phyloP scores from a whole-genome alignment of 2,113 vertebrate genomes.

The Verasper variegatus region DNA sequence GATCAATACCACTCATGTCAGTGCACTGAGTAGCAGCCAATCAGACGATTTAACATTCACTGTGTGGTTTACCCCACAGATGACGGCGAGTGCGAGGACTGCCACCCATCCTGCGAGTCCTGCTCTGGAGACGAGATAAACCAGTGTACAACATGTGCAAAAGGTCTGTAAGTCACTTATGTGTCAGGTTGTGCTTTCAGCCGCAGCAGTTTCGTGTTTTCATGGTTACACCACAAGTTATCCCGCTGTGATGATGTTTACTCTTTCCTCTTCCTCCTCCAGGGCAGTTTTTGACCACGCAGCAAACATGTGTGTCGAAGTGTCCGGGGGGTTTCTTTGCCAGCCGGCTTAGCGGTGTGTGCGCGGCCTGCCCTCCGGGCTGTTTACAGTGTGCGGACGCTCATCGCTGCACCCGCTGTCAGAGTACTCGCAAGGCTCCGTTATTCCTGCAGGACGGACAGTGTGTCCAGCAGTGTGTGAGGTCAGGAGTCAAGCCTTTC shows the following conservation, averaged over 20 bases:
- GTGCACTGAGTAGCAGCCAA: neutral
- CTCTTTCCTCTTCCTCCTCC: conserved; percentile 27
- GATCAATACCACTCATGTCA: neutral
- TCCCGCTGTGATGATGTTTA: conserved; percentile 9
- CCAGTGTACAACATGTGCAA: conserved; percentile 74
- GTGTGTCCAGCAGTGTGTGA: conserved; percentile 85
- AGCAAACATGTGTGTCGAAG: conserved; percentile 79
- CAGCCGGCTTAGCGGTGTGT: conserved; percentile 76
- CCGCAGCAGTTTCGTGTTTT: conserved; percentile 6
- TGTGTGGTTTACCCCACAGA: conserved; percentile 50
- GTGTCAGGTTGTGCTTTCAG: neutral
- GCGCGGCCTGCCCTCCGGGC: conserved; percentile 83
- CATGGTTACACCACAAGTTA: neutral
- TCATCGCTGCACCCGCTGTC: conserved; percentile 84
- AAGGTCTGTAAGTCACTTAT: conserved; percentile 58
- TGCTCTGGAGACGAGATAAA: conserved; percentile 75
- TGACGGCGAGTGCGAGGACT: conserved; percentile 75
- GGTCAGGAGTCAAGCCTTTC: conserved; percentile 44
- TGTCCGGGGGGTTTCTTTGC: conserved; percentile 86
- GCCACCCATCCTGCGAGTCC: conserved; percentile 76
- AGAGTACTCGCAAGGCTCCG: conserved; percentile 27
- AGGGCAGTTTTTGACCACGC: conserved; percentile 82
- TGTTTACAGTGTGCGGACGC: conserved; percentile 83
- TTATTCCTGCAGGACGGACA: conserved; percentile 86
- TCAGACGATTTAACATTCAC: neutral